phyloP scores from a whole-genome alignment of 2,113 vertebrate genomes.

The Triplophysa rosa region DNA sequence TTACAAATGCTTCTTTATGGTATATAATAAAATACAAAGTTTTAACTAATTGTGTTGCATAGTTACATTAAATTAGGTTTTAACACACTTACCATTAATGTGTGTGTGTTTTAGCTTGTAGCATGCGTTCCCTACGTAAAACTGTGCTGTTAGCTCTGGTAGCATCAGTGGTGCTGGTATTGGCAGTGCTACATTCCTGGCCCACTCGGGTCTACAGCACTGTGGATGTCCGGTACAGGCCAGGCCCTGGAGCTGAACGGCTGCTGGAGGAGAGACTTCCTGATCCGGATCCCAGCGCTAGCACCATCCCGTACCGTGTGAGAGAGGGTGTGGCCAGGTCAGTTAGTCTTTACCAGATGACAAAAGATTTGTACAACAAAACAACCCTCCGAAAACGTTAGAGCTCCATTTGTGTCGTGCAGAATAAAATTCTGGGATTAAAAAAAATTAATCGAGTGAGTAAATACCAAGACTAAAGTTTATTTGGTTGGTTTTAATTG shows the following conservation, averaged over 20 bases:
- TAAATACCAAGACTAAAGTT: too few species aligned
- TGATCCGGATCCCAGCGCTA: constrained; percentile 37
- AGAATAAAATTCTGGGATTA: too few species aligned
- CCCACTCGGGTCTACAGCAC: constrained; percentile 38
- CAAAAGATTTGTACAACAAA: not conserved
- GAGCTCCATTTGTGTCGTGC: too few species aligned
- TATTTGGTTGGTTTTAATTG: too few species aligned
- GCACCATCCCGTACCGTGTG: constrained; percentile 61
- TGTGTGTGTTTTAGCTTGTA: constrained; percentile 59
- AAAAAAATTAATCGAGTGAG: too few species aligned
- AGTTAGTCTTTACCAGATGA: constrained; percentile 41
- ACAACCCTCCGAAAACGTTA: too few species aligned
- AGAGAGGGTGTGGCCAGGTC: constrained; percentile 70
- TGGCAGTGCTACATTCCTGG: constrained; percentile 53
- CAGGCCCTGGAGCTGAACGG: constrained; percentile 27
- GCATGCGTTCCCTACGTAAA: constrained; percentile 63
- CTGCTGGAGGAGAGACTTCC: constrained; percentile 48
- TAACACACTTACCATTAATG: not conserved
- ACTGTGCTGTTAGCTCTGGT: constrained; percentile 57
- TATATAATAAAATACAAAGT: too few species aligned
- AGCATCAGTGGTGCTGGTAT: constrained; percentile 59
- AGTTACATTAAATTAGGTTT: not conserved
- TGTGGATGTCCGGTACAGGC: constrained; percentile 60
- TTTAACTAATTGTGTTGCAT: too few species aligned
- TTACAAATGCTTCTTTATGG: not conserved